Conservation (phyloP, 2,797 vertebrate genomes). For the Sitta carolinensis region DNA sequence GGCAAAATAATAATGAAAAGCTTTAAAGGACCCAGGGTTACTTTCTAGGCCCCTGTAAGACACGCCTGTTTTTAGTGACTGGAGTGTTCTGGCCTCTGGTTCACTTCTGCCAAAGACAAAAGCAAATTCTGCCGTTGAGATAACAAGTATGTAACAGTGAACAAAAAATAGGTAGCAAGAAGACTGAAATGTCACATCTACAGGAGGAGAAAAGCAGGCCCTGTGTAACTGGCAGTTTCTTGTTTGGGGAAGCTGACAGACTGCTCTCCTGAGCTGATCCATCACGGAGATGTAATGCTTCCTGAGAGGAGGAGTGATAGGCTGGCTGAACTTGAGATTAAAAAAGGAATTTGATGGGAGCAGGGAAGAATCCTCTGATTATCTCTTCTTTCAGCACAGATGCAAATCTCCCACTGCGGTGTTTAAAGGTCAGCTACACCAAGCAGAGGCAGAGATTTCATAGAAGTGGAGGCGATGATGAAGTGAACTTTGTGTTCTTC, state of each 20-base stretch:
- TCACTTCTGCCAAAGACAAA: background rate
- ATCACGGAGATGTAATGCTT: background rate
- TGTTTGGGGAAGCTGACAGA: slow-evolving; percentile 9
- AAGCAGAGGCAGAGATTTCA: slow-evolving; percentile 6
- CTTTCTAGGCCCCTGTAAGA: background rate
- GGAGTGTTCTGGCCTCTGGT: background rate
- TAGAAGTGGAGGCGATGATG: background rate
- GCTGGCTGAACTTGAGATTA: slow-evolving; percentile 52
- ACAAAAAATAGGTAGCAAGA: background rate
- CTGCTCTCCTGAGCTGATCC: slow-evolving; percentile 5
- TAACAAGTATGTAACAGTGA: background rate
- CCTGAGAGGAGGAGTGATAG: slow-evolving; percentile 39
- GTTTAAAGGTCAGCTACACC: slow-evolving; percentile 16
- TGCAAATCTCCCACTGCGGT: slow-evolving; percentile 23
- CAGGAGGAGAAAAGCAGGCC: background rate
- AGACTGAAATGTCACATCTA: background rate
- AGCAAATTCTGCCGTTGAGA: background rate
- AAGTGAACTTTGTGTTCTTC: slow-evolving; percentile 24
- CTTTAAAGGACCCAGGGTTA: background rate
- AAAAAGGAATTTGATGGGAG: slow-evolving; percentile 45
- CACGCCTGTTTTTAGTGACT: background rate
- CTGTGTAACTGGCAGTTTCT: background rate
- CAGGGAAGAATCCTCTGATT: slow-evolving; percentile 41
- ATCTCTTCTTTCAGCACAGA: slow-evolving; percentile 36
- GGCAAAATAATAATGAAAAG: background rate